These are phyloP conservation scores for Holothuria leucospilota DNA, from an alignment of 53 echinoderm and acorn worm genomes.

Conservation along the genomic window DNA sequence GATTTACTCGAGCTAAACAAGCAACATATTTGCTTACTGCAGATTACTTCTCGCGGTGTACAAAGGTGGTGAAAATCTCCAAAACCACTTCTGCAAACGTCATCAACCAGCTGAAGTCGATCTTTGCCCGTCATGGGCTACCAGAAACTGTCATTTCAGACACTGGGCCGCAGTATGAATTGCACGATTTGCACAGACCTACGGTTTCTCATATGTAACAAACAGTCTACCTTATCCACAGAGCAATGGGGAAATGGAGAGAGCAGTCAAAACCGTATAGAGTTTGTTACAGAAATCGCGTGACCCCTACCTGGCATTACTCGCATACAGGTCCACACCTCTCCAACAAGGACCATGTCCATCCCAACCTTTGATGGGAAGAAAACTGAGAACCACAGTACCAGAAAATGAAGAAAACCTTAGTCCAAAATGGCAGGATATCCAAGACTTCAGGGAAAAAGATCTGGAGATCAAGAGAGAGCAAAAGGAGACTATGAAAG, in stretches of 20 bases:
- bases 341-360: slow-evolving; percentile 20
- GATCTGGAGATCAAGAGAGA: slow-evolving; percentile 2
- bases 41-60: slow-evolving; percentile 67
- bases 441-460: neutral
- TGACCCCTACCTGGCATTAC: slow-evolving; percentile 31
- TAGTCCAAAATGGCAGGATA: slow-evolving; percentile 38
- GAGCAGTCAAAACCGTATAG: slow-evolving; percentile 63
- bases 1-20: slow-evolving; percentile 61
- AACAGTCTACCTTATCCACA: slow-evolving; percentile 65
- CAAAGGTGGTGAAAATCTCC: slow-evolving; percentile 27
- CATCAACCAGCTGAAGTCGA: slow-evolving; percentile 26
- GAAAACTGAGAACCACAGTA: slow-evolving; percentile 25
- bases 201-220: slow-evolving; percentile 27
- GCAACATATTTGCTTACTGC: neutral
- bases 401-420: slow-evolving; percentile 12
- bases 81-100: slow-evolving; percentile 14
- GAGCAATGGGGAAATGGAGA: slow-evolving; percentile 60
- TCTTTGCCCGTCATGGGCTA: slow-evolving; percentile 52
- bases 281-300: slow-evolving; percentile 20
- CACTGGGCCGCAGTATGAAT: slow-evolving; percentile 44
- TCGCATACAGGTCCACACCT: slow-evolving; percentile 28
- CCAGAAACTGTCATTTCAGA: slow-evolving; percentile 55
- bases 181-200: slow-evolving; percentile 19
- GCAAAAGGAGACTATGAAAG: neutral
- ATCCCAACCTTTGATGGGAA: slow-evolving; percentile 44